phyloP scores from a whole-genome alignment of 1,140 invertebrate species.

The Trinorchestia longiramus region DNA sequence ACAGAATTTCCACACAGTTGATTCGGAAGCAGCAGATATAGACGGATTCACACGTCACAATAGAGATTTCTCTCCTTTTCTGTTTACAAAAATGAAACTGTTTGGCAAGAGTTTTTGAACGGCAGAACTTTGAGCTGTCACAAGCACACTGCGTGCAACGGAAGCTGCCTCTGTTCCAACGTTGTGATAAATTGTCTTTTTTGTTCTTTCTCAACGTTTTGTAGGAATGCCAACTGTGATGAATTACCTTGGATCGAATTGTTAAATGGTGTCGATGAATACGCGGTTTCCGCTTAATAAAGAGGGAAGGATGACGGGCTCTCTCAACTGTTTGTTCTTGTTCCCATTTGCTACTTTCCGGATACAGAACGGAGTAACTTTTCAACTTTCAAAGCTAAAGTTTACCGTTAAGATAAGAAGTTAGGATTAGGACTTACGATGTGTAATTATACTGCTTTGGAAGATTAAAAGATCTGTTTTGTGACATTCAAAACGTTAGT shows the following conservation, averaged over 20 bases:
- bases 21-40: conserved; percentile 15
- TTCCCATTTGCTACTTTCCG: neutral
- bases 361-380: neutral
- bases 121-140: conserved; percentile 42
- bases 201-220: neutral
- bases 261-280: neutral
- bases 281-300: neutral
- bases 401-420: neutral
- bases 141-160: neutral
- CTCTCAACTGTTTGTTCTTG: neutral
- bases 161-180: neutral
- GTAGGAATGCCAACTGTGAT: neutral
- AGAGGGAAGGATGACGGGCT: neutral
- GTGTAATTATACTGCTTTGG: neutral
- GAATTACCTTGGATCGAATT: conserved; percentile 3
- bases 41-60: neutral
- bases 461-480: neutral
- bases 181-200: neutral
- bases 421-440: neutral
- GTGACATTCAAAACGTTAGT: neutral
- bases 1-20: conserved; percentile 10
- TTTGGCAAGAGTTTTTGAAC: conserved; percentile 43
- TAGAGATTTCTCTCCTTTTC: conserved; percentile 1
- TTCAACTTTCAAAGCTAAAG: neutral
- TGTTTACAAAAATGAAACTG: neutral